Conservation (phyloP, 2,113 vertebrate species). For the Emydocephalus ijimae region DNA sequence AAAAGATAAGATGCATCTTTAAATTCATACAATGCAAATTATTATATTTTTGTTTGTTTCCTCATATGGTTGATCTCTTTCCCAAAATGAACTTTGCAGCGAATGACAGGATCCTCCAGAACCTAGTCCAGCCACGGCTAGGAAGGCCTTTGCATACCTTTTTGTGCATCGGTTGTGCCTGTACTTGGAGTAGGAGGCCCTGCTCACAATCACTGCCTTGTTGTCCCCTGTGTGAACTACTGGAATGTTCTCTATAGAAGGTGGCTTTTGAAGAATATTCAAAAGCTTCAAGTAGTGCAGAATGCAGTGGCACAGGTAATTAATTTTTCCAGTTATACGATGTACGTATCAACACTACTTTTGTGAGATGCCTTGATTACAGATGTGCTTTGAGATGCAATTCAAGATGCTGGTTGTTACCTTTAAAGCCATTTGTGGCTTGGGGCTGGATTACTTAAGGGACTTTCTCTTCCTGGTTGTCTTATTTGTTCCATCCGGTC, state of each 20-base stretch:
- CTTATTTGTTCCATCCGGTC: background rate
- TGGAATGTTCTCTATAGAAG: background rate
- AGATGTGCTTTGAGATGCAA: background rate
- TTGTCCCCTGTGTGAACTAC: background rate
- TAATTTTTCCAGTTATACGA: background rate
- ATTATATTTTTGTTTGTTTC: background rate
- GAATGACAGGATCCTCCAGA: background rate
- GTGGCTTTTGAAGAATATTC: background rate
- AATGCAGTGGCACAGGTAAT: background rate
- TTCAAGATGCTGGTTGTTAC: background rate
- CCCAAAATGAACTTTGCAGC: background rate
- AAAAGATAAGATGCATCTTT: background rate
- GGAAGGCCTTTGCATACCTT: background rate
- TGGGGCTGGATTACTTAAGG: background rate
- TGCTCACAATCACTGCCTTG: background rate
- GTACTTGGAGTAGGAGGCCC: background rate
- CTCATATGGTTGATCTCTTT: background rate
- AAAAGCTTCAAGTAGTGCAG: background rate
- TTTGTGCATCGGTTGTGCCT: background rate
- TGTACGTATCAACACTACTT: background rate
- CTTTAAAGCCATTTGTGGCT: background rate
- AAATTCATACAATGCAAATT: background rate
- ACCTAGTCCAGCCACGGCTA: background rate
- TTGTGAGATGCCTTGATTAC: background rate
- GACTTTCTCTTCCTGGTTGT: background rate